These are phyloP conservation scores for Rhizomys pruinosus DNA, from an alignment of 2,113 vertebrate species.

Conservation along the genomic window DNA sequence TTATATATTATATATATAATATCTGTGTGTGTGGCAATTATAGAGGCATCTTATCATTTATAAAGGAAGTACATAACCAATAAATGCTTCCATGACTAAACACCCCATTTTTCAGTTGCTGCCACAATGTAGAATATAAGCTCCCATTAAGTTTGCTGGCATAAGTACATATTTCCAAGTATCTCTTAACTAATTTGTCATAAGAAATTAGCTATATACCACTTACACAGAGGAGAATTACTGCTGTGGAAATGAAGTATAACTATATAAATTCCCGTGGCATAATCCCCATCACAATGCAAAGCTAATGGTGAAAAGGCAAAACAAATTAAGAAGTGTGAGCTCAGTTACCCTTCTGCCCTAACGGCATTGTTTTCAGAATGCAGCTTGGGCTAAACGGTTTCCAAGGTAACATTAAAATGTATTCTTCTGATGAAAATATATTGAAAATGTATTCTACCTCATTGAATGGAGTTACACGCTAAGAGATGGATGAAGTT, in stretches of 20 bases:
- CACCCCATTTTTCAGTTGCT: background rate
- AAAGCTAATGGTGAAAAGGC: slow-evolving; percentile 74
- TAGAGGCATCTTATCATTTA: background rate
- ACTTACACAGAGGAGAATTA: background rate
- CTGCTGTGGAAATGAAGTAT: slow-evolving; percentile 30
- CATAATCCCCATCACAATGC: slow-evolving; percentile 65
- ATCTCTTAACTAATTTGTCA: background rate
- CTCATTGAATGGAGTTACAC: slow-evolving; percentile 19
- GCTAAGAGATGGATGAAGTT: background rate
- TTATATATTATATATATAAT: no score
- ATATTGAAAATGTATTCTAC: slow-evolving; percentile 44
- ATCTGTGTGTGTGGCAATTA: background rate
- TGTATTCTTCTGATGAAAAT: slow-evolving; percentile 69
- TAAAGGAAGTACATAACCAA: background rate
- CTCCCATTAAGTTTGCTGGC: background rate
- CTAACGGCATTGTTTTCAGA: slow-evolving; percentile 62
- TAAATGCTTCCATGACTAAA: background rate
- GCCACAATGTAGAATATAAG: background rate
- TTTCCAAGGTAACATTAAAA: slow-evolving; percentile 64
- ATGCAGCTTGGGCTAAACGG: slow-evolving; percentile 65
- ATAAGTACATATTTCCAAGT: background rate
- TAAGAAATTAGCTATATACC: slow-evolving; percentile 3
- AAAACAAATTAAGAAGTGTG: slow-evolving; percentile 79
- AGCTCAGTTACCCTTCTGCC: slow-evolving; percentile 70
- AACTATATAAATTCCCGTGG: slow-evolving; percentile 43